Evolutionary conservation across 2,797 vertebrate genomes (phyloP).

Genomic region (Philypnodon macrostomus): DNA sequence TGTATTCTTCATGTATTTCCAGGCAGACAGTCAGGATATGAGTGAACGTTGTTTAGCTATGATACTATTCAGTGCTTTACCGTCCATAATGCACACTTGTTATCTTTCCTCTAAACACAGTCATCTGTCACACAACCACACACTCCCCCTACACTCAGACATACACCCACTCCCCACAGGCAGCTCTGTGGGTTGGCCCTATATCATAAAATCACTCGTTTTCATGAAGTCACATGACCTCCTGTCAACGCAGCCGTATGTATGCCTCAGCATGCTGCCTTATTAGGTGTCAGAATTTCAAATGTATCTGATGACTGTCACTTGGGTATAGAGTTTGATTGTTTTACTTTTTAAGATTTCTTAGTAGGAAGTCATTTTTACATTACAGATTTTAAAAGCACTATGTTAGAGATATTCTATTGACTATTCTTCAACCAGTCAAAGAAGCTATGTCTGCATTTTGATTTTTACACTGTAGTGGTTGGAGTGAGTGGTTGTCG

Average conservation of each 20-base stretch:
- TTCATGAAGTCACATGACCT: constrained; percentile 25
- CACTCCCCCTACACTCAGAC: neutral
- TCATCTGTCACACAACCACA: constrained; percentile 13
- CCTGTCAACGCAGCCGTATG: neutral
- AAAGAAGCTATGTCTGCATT: too few species aligned
- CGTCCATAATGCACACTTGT: neutral
- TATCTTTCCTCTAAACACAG: constrained; percentile 27
- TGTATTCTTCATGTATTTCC: neutral
- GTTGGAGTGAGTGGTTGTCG: too few species aligned
- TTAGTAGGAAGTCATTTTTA: too few species aligned
- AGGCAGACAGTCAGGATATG: neutral
- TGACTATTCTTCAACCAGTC: too few species aligned
- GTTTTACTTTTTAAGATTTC: too few species aligned
- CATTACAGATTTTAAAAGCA: too few species aligned
- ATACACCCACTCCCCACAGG: neutral
- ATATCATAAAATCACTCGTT: constrained; percentile 17
- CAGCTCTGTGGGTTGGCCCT: constrained; percentile 19
- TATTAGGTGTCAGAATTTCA: neutral
- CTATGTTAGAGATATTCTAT: too few species aligned
- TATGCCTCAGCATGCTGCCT: neutral
- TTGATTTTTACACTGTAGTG: too few species aligned
- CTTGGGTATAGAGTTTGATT: too few species aligned
- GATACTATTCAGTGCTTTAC: constrained; percentile 5
- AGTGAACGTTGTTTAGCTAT: constrained; percentile 1
- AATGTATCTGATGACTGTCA: too few species aligned